Evolutionary conservation across 2,113 vertebrate species (phyloP).

Genomic region (Platichthys stellatus): DNA sequence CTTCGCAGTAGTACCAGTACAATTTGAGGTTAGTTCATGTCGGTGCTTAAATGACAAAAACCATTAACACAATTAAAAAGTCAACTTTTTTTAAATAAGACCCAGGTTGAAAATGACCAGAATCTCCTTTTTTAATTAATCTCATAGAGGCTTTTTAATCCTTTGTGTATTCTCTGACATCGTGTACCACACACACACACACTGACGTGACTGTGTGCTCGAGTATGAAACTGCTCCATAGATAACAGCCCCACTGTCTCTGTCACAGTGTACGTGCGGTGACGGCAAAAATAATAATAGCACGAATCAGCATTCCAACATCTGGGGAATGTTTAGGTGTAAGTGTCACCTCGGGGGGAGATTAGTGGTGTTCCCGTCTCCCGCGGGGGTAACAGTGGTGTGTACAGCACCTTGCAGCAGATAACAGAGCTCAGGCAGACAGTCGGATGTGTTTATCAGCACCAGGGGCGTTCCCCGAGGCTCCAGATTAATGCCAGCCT

Average conservation of each 20-base stretch:
- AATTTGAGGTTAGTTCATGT: no score
- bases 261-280: not conserved
- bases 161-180: not conserved
- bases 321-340: slow-evolving; percentile 44
- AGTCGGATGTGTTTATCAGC: slow-evolving; percentile 66
- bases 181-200: not conserved
- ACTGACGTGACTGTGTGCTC: no score
- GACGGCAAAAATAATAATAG: slow-evolving; percentile 24
- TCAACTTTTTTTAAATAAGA: no score
- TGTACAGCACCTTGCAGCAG: slow-evolving; percentile 44
- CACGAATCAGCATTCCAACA: slow-evolving; percentile 28
- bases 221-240: not conserved
- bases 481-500: slow-evolving; percentile 51
- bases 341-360: slow-evolving; percentile 55
- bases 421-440: slow-evolving; percentile 58
- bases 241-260: not conserved
- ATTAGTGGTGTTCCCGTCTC: slow-evolving; percentile 60
- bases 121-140: not conserved
- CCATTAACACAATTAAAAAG: no score
- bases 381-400: slow-evolving; percentile 54
- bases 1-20: no score
- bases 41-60: no score
- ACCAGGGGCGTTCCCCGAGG: slow-evolving; percentile 57
- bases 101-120: not conserved
- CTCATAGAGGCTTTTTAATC: no score